Base-by-base conservation (phyloP, 2,113 vertebrate species). In the Xyliphius kryptos region DNA sequence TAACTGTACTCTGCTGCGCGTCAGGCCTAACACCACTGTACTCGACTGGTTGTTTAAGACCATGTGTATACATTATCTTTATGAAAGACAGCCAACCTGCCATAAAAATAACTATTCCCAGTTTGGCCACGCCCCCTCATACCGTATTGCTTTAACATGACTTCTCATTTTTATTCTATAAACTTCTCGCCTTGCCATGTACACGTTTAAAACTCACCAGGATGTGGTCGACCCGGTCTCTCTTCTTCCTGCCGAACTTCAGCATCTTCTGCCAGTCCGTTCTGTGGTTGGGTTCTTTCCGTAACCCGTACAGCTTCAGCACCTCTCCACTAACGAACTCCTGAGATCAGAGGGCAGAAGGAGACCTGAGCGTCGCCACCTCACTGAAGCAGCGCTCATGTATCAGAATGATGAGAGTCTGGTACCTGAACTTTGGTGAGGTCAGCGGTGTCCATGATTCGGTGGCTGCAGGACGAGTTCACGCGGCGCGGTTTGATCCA, bases 241-340 rank as follows among this genome's bases (percentile, higher is more conserved):
- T 86, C 76, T 97, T 98, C 84, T 98, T 99, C 71, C 91, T 87
- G 73, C 96, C 96, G 72, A 97, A 99, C 82, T 99, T 99, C 68
- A 98, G 90, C 93, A 95, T 97, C 81, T 96, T 97, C 83, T 97
- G 95, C 94, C 95, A 97, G 81, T 98, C 95, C 9, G 89, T 94
- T 85, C 93, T 96, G 73, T 92, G 89, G 81, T 83, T 90, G 53
- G 86, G 76, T 49, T 94, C 92, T 49, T 91, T 93, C 72, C 81
- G 88, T 63, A 98, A 82, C 74, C 90, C 87, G 16, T 91, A 91
- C 46, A 97, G 63, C 73, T 92, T 93, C 65, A 98, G 79, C 9
- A 97, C 91, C 83, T 98, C 92, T 13, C 85, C 70, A 67, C 89
- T 78, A 74, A 98, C 85, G 76, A 94, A 96, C 20, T 77, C 87